Conservation (phyloP, 2,113 vertebrate genomes). For the Cepphus grylle region DNA sequence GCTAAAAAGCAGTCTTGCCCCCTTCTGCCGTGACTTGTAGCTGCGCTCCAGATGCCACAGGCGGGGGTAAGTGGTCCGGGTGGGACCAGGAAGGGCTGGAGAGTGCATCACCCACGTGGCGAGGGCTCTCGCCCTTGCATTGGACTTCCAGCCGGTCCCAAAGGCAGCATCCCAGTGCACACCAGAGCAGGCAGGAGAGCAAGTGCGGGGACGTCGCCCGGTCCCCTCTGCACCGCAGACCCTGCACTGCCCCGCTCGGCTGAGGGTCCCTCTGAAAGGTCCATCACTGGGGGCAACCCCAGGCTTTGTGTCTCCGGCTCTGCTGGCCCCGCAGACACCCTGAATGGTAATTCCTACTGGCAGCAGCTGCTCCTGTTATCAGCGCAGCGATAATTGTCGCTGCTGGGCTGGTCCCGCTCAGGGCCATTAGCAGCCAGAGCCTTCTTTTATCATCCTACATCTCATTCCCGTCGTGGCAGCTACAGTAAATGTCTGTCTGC, state of each 20-base stretch:
- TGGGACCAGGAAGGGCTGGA: background rate
- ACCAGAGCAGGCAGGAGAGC: background rate
- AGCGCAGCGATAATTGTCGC: background rate
- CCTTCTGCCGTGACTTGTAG: background rate
- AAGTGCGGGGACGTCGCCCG: background rate
- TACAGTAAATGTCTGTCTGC: background rate
- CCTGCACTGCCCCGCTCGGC: background rate
- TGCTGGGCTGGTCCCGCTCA: background rate
- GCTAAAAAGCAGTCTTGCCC: background rate
- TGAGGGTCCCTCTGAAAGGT: background rate
- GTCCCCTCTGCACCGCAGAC: background rate
- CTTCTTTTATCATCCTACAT: background rate
- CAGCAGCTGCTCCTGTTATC: background rate
- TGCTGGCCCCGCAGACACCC: accelerated
- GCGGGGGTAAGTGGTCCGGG: background rate
- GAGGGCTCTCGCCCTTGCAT: background rate
- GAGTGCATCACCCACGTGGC: background rate
- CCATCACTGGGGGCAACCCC: background rate
- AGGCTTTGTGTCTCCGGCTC: background rate
- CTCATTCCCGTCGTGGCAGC: background rate
- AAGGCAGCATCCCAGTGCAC: background rate
- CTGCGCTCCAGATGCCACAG: background rate
- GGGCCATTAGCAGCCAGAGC: background rate
- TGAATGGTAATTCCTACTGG: background rate
- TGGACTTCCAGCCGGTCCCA: background rate